Evolutionary conservation across 2,888 invertebrate genomes (phyloP), one percentile per base, ranked within the genome.

Genomic region (Calameuta pallipes): DNA sequence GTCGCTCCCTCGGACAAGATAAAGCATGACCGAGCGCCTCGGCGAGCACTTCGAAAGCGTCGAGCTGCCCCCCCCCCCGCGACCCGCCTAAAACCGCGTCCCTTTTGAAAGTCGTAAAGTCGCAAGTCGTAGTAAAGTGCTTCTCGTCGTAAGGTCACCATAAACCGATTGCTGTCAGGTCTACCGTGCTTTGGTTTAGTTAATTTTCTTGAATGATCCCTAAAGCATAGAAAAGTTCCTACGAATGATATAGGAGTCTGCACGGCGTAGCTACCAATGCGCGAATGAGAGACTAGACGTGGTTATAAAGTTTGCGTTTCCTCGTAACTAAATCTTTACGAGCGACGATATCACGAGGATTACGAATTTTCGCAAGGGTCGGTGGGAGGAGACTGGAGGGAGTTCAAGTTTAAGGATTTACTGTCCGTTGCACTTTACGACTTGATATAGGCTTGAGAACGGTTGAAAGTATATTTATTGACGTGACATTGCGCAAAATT

Each of bases 51-150:
- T 80, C 80, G 76, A 79, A 78, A 78, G 79, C 74, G 80, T 76
- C 79, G 77, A 79, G 80, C 82, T 75, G 78, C 75, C 79, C 77
- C 78, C 82, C 35, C 1, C 35, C 11, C 35, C 11, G 3, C 11
- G 11, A 0, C 36, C 75, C 80, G 77, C 77, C 82, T 70, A 78
- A 80, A 82, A 84, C 84, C 85, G 78, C 85, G 84, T 74, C 84
- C 83, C 84, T 83, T 82, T 56, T 80, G 79, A 82, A 85, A 84
- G 82, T 85, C 85, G 83, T 85, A 85, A 85, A 85, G 82, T 81
- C 81, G 76, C 76, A 36, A 76, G 41, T 56, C 41, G 41, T 56
- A 56, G 41, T 23, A 56, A 56, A 56, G 23, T 23, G 4, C 1
- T 56, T 23, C 41, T 56, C 23, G 41, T 56, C 41, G 41, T 56